Base-by-base conservation (phyloP, 2,797 vertebrate genomes). In the Alauda arvensis region DNA sequence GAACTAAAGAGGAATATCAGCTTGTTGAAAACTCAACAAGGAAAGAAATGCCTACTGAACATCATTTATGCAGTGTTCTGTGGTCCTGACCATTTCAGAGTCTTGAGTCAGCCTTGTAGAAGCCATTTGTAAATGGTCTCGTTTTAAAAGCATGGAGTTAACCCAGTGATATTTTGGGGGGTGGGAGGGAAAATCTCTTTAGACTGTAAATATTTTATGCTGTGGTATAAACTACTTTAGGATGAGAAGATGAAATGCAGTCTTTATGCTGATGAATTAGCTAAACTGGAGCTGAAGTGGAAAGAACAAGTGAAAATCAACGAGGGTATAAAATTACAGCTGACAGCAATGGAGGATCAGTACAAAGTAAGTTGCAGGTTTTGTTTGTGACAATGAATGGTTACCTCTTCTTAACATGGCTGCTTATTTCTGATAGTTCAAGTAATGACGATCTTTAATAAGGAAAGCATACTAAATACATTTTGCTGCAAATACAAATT, bases 251-350 rank as follows among this genome's bases (percentile, higher is more conserved):
- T 98, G 83, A 98, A 98, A 66, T 99, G 98, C 95, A 97, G 93
- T 93, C 97, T 98, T 96, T 98, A 99, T 91, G 98, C 98, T 55
- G 98, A 99, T 89, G 98, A 99, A 94, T 97, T 99, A 91, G 98
- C 98, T 75, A 99, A 98, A 96, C 97, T 98, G 97, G 98, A 99
- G 94, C 94, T 98, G 96, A 99, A 99, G 93, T 98, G 98, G 96
- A 99, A 98, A 92, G 98, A 99, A 92, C 99, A 99, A 93, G 86
- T 98, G 90, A 99, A 99, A 97, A 97, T 97, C 93, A 98, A 98
- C 34, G 98, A 98, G 65, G 92, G 93, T 89, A 93, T 99, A 88
- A 99, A 98, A 95, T 95, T 98, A 90, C 98, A 99, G 94, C 95
- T 99, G 89, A 97, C 97, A 77, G 96, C 97, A 57, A 98, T 98